phyloP scores from a whole-genome alignment of 2,113 vertebrate genomes.

The Mastomys natalensis region DNA sequence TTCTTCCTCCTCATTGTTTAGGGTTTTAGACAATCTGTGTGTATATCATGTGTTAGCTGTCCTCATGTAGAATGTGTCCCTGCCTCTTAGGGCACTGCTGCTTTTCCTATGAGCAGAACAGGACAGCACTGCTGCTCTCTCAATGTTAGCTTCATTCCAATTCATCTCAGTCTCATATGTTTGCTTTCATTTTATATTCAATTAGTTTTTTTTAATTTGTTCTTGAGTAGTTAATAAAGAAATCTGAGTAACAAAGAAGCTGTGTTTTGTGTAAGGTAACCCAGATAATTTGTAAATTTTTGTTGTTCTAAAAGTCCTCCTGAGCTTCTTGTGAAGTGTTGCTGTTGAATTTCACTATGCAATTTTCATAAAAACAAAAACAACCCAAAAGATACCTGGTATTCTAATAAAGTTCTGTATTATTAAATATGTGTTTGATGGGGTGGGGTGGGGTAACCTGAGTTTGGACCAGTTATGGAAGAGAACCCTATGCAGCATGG shows the following conservation, averaged over 20 bases:
- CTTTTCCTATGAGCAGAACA: neutral
- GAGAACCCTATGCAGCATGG: neutral
- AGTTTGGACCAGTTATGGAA: neutral
- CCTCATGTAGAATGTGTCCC: neutral
- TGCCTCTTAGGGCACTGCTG: neutral
- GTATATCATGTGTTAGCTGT: neutral
- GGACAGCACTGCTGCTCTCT: neutral
- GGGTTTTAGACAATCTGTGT: neutral
- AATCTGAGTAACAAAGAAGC: neutral
- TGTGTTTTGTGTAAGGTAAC: slow-evolving; percentile 9
- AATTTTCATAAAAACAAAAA: neutral
- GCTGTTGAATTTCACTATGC: neutral
- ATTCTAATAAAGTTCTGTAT: neutral
- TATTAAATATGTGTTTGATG: neutral
- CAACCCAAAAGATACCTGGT: neutral
- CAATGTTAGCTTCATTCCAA: neutral
- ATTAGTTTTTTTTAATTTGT: slow-evolving; percentile 17
- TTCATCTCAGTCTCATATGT: slow-evolving; percentile 18
- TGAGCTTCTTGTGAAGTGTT: slow-evolving; percentile 13
- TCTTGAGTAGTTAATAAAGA: neutral
- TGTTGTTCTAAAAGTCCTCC: slow-evolving; percentile 1
- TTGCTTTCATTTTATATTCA: slow-evolving; percentile 15
- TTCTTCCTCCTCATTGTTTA: neutral
- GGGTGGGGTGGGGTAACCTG: neutral
- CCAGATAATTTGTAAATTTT: neutral